Evolutionary conservation across 2,888 invertebrate genomes (phyloP), one percentile per base, ranked within the genome.

Genomic region (Branchipolynoe longqiensis): DNA sequence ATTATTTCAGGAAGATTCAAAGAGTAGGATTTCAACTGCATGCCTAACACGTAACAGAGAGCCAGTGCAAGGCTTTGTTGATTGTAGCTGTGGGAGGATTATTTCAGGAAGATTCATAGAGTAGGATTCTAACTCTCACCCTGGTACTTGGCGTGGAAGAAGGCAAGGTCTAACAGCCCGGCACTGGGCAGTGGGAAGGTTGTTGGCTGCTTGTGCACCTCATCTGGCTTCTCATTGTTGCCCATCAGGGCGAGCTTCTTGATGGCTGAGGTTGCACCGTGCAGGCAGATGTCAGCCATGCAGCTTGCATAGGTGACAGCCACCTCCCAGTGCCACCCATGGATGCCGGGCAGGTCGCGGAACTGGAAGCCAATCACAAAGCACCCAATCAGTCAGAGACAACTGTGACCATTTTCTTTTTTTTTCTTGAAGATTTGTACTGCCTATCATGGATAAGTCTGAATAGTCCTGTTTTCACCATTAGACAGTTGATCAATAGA

Each of bases 251-350:
- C 93, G 88, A 89, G 88, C 87, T 92, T 93, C 90, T 93, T 92
- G 74, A 93, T 92, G 58, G 87, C 88, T 22, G 93, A 91, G 22
- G 90, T 91, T 48, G 83, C 86, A 0, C 92, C 93, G 89, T 92
- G 89, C 36, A 93, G 88, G 85, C 91, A 90, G 83, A 93, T 91
- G 82, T 92, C 91, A n/a, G 91, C 90, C 54, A 93, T 88, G 54
- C 91, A 88, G 78, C 92, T 92, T 0, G 91, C 90, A 88, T 93
- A 93, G 0, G 90, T 91, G 59, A 92, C 89, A 36, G 91, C 92
- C 3, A 93, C 91, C 88, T 93, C 93, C 93, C 93, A 93, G 74
- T 92, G 92, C 93, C 93, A 93, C 48, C 92, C 92, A 86, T 91
- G 90, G 6, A 93, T 86, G 33, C 93, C 93, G 31, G 91, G 90